phyloP scores from a whole-genome alignment of 2,888 invertebrate species.

The Drosophila robusta region DNA sequence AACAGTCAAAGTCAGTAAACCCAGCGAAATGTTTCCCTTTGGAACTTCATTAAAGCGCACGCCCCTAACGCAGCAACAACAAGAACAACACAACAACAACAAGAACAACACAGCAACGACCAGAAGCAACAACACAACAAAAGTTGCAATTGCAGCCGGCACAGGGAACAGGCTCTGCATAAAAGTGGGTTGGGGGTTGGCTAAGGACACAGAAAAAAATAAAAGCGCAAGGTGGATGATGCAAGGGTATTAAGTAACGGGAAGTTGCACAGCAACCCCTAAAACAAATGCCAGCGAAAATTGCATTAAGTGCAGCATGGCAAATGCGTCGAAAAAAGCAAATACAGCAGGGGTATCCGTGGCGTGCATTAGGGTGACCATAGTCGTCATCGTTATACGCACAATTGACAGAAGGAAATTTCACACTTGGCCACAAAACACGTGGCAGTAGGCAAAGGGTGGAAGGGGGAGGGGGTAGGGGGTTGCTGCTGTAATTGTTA shows the following conservation, averaged over 20 bases:
- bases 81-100: slow-evolving; percentile 19
- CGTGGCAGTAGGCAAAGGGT: slow-evolving; percentile 46
- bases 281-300: slow-evolving; percentile 65
- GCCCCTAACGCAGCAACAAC: slow-evolving; percentile 37
- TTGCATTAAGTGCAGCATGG: slow-evolving; percentile 71
- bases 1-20: slow-evolving; percentile 69
- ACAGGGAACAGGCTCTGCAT: slow-evolving; percentile 21
- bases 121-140: slow-evolving; percentile 15
- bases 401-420: slow-evolving; percentile 71
- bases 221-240: slow-evolving; percentile 80
- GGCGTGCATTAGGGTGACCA: slow-evolving; percentile 60
- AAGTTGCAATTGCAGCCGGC: slow-evolving; percentile 71
- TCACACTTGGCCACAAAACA: slow-evolving; percentile 67
- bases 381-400: slow-evolving; percentile 44
- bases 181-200: slow-evolving; percentile 34
- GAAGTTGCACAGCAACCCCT: slow-evolving; percentile 60
- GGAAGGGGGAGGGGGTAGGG: not conserved
- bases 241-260: slow-evolving; percentile 71
- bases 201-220: slow-evolving; percentile 1
- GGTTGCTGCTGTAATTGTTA: slow-evolving; percentile 57
- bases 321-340: slow-evolving; percentile 1
- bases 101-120: slow-evolving; percentile 18
- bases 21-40: slow-evolving; percentile 33
- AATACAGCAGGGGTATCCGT: slow-evolving; percentile 15
- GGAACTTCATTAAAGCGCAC: slow-evolving; percentile 65